A percentile compares a stretch with the other conserved stretches of the same genome.
Evolutionary conservation across 1,140 invertebrate species (phyloP).

Genomic region (Trypoxylus dichotomus): DNA sequence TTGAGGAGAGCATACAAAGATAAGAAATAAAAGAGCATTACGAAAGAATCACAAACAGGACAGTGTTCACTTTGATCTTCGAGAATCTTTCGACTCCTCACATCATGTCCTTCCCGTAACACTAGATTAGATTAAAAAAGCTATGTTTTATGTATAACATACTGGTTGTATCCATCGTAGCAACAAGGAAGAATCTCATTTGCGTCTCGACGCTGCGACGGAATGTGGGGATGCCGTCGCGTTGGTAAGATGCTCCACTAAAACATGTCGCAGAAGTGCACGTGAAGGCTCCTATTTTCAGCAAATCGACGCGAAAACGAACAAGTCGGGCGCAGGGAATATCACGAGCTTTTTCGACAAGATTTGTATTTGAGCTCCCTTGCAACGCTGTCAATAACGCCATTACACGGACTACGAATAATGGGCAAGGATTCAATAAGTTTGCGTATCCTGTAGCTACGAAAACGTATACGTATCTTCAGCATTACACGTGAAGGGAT

Average conservation of each 20-base stretch:
- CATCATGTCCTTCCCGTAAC: not conserved
- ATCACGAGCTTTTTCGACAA: not conserved
- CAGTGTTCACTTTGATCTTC: too few species aligned
- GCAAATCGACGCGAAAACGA: too few species aligned
- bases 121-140: not conserved
- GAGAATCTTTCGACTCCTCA: not conserved
- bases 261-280: not conserved
- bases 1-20: too few species aligned
- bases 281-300: not conserved
- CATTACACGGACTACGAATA: not conserved
- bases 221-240: not conserved
- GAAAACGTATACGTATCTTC: too few species aligned
- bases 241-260: not conserved
- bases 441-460: not conserved
- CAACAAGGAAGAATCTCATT: not conserved
- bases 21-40: too few species aligned
- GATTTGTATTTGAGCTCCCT: not conserved
- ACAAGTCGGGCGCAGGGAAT: not conserved
- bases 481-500: not conserved
- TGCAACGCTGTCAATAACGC: not conserved
- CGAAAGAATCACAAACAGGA: too few species aligned
- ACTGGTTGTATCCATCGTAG: not conserved
- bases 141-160: not conserved
- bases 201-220: not conserved
- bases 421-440: not conserved